Evolutionary conservation across 2,113 vertebrate genomes (phyloP).

Genomic region (Ciconia stormi): DNA sequence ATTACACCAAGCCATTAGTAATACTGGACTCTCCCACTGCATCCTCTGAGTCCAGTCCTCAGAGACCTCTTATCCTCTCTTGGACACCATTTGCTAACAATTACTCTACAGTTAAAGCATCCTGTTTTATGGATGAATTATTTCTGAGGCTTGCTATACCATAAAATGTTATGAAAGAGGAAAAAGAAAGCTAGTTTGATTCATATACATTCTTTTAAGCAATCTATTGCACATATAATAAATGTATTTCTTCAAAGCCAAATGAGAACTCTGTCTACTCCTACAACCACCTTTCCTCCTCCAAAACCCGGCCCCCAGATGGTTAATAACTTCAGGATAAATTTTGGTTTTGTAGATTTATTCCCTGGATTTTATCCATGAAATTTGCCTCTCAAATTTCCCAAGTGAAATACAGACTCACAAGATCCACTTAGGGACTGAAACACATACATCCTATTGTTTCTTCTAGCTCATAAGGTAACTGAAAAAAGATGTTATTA

Average conservation of each 20-base stretch:
- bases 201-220: not conserved
- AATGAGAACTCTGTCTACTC: not conserved
- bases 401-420: not conserved
- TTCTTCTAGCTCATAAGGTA: not conserved
- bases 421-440: not conserved
- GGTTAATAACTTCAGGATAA: constrained; percentile 16
- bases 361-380: constrained; percentile 28
- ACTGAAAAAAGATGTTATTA: constrained; percentile 18
- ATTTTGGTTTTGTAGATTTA: constrained; percentile 18
- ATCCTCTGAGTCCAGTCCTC: constrained; percentile 16
- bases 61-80: constrained; percentile 43
- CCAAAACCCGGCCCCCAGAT: not conserved
- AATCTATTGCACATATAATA: not conserved
- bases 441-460: constrained; percentile 28
- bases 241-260: not conserved
- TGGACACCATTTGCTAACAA: constrained; percentile 54
- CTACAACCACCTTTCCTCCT: not conserved
- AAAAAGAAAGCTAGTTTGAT: not conserved
- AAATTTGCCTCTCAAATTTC: constrained; percentile 41
- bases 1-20: constrained; percentile 48
- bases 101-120: constrained; percentile 53
- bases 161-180: not conserved
- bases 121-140: constrained; percentile 21
- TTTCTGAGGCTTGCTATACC: not conserved
- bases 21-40: constrained; percentile 37